These are phyloP conservation scores for Gallinago solitaria DNA, from an alignment of 2,797 vertebrate genomes.

Conservation along the genomic window DNA sequence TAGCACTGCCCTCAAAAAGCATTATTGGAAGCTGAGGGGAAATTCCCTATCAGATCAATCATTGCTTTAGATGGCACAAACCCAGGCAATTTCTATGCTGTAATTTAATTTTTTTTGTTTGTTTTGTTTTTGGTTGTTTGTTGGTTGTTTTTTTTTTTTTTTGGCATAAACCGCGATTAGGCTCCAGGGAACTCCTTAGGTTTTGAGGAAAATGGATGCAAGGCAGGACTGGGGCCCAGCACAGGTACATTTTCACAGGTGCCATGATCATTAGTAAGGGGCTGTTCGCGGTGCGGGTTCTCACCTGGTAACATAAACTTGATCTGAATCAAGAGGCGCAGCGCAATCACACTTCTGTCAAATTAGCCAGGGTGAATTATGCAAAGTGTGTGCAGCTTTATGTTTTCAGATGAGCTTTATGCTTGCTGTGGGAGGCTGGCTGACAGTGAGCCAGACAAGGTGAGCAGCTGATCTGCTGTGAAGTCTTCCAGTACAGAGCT, in stretches of 20 bases:
- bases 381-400: slow-evolving; percentile 49
- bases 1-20: not conserved
- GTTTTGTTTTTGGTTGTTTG: too few relatives aligned
- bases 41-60: not conserved
- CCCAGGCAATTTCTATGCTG: not conserved
- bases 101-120: not conserved
- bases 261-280: not conserved
- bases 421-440: slow-evolving; percentile 36
- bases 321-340: not conserved
- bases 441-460: slow-evolving; percentile 48
- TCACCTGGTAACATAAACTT: not conserved
- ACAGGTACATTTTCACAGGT: not conserved
- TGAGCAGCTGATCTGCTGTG: slow-evolving; percentile 30
- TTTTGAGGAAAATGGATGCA: not conserved
- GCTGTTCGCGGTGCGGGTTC: not conserved
- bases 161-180: not conserved
- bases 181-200: not conserved
- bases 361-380: slow-evolving; percentile 41
- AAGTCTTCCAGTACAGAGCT: not conserved
- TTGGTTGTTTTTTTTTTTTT: not conserved
- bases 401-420: slow-evolving; percentile 53
- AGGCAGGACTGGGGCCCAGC: not conserved
- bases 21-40: not conserved
- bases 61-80: not conserved
- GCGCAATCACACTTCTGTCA: slow-evolving; percentile 20